Conservation (phyloP, 2,113 vertebrate genomes). For the Henicopernis longicauda region DNA sequence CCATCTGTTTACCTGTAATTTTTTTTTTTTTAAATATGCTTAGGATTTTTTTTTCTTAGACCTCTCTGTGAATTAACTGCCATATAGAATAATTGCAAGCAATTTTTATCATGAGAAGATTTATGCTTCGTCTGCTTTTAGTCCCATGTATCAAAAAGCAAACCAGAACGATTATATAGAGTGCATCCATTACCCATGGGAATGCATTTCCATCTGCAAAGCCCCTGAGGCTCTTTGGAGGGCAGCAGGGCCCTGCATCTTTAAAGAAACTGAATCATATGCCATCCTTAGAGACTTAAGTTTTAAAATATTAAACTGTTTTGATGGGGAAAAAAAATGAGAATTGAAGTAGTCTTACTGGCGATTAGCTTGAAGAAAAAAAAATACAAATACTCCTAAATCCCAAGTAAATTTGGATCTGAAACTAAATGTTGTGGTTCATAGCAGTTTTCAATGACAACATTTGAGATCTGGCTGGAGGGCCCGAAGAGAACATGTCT, state of each 20-base stretch:
- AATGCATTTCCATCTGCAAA: background rate
- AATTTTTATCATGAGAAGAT: background rate
- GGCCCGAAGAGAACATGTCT: accelerated
- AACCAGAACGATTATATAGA: background rate
- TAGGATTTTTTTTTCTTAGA: background rate
- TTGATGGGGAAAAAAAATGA: no score
- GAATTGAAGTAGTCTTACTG: background rate
- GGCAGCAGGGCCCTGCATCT: background rate
- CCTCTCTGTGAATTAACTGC: background rate
- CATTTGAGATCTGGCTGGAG: background rate
- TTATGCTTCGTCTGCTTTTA: background rate
- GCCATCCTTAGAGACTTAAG: background rate
- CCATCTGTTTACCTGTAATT: background rate
- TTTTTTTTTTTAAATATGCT: background rate
- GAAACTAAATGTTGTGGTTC: background rate
- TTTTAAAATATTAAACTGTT: background rate
- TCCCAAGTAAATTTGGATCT: background rate
- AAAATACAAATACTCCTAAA: background rate
- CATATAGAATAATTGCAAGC: background rate
- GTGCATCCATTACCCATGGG: background rate
- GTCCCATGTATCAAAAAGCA: background rate
- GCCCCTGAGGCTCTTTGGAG: background rate
- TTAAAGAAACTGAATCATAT: background rate
- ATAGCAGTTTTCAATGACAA: background rate
- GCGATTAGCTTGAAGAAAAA: background rate